Evolutionary conservation across 2,113 vertebrate genomes (phyloP).

Genomic region (Plectropomus leopardus): DNA sequence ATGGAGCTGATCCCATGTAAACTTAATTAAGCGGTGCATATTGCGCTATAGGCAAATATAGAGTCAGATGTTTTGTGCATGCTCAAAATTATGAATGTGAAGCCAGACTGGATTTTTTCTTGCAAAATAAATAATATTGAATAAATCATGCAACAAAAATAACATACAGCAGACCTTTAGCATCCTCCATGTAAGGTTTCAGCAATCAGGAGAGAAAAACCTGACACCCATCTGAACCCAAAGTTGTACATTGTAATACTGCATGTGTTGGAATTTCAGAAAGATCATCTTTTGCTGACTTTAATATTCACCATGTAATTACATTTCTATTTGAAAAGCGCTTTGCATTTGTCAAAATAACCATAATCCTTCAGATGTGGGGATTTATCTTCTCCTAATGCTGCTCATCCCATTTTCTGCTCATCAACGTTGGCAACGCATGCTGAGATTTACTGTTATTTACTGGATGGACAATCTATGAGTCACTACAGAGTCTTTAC

Average conservation of each 20-base stretch:
- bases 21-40: conserved; percentile 28
- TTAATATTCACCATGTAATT: conserved; percentile 81
- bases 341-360: conserved; percentile 81
- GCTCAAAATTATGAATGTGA: conserved; percentile 13
- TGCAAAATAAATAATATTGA: conserved; percentile 15
- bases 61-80: background rate
- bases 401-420: conserved; percentile 83
- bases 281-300: conserved; percentile 74
- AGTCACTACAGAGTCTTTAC: conserved; percentile 55
- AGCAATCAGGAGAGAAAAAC: conserved; percentile 5
- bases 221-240: conserved; percentile 37
- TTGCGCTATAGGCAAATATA: background rate
- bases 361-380: conserved; percentile 82
- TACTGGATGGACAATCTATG: conserved; percentile 70
- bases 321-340: conserved; percentile 80
- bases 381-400: conserved; percentile 83
- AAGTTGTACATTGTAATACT: conserved; percentile 52
- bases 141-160: conserved; percentile 33
- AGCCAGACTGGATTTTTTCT: background rate
- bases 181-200: conserved; percentile 1
- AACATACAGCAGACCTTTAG: conserved; percentile 17
- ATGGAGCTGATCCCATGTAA: conserved; percentile 34
- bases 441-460: conserved; percentile 77
- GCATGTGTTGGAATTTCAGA: conserved; percentile 47
- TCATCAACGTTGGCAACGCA: conserved; percentile 75